Conservation (phyloP, 2,113 vertebrate genomes). For the Tragelaphus scriptus region DNA sequence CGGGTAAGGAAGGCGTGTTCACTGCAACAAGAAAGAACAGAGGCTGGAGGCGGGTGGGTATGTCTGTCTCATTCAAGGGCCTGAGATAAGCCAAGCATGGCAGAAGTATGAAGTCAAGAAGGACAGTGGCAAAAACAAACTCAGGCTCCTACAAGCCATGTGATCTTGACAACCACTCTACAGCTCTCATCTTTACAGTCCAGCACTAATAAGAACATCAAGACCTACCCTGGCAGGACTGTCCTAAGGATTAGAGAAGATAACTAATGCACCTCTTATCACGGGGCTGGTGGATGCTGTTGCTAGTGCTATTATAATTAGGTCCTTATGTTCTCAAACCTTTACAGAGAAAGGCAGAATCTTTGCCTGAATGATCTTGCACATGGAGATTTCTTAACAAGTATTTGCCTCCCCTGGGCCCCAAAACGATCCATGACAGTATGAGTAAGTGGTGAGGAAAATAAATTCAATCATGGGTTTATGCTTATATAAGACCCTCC, state of each 20-base stretch:
- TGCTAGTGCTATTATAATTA: background rate
- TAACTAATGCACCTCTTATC: background rate
- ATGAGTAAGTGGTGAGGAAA: background rate
- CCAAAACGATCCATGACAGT: background rate
- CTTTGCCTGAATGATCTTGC: background rate
- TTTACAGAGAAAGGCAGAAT: background rate
- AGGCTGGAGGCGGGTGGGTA: background rate
- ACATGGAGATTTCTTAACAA: background rate
- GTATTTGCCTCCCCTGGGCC: background rate
- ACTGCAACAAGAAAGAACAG: background rate
- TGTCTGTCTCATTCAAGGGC: background rate
- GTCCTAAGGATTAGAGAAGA: background rate
- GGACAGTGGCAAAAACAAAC: background rate
- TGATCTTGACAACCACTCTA: background rate
- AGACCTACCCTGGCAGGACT: background rate
- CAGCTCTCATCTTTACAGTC: background rate
- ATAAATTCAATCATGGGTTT: background rate
- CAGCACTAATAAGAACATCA: background rate
- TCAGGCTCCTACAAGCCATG: background rate
- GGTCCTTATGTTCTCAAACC: background rate
- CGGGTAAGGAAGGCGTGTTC: rapidly evolving
- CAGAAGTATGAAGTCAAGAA: background rate
- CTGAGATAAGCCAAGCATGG: background rate
- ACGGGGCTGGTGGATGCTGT: rapidly evolving
- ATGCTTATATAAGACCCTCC: background rate